Evolutionary conservation across 2,113 vertebrate species (phyloP).

Genomic region (Marmota flaviventris): DNA sequence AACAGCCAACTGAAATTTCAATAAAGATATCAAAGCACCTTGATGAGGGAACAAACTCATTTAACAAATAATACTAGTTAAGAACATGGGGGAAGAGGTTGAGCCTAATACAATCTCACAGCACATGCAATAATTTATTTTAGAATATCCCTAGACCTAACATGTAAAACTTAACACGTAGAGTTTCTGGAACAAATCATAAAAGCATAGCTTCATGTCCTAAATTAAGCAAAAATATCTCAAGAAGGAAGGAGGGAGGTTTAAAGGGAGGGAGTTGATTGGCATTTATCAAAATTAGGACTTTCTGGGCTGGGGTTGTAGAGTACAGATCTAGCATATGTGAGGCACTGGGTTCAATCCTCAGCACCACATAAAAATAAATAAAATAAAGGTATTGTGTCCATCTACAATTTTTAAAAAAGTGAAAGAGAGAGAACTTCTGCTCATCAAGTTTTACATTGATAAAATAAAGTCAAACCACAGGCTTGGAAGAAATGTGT

Average conservation of each 20-base stretch:
- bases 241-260: neutral
- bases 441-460: neutral
- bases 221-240: neutral
- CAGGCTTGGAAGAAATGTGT: neutral
- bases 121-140: neutral
- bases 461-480: neutral
- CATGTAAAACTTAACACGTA: neutral
- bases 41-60: neutral
- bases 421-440: neutral
- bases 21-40: neutral
- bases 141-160: neutral
- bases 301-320: neutral
- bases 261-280: neutral
- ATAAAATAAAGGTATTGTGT: too few species aligned
- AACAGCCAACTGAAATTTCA: neutral
- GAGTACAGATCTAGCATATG: too few species aligned
- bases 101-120: neutral
- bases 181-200: neutral
- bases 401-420: too few species aligned
- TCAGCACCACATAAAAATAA: too few species aligned
- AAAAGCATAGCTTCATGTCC: neutral
- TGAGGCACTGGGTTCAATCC: too few species aligned
- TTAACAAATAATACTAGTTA: neutral
- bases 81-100: neutral
- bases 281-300: slow-evolving; percentile 33